Evolutionary conservation across 2,113 vertebrate genomes (phyloP).

Genomic region (Micronisus gabar): DNA sequence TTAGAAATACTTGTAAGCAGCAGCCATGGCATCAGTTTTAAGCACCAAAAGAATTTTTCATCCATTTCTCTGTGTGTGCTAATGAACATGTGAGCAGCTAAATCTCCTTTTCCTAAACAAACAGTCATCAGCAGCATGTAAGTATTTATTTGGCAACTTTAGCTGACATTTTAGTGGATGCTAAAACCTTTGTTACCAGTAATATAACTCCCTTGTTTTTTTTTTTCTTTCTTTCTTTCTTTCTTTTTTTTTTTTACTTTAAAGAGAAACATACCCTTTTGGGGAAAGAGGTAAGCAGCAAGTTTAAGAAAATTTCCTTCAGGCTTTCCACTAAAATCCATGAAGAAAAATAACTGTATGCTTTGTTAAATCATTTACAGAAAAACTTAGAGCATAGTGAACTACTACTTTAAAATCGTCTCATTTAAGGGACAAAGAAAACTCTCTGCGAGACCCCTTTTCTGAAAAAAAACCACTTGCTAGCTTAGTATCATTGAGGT

Average conservation of each 20-base stretch:
- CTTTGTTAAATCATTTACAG: conserved; percentile 58
- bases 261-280: conserved; percentile 25
- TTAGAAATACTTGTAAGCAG: conserved; percentile 53
- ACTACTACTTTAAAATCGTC: conserved; percentile 44
- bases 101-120: conserved; percentile 58
- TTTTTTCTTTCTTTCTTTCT: too few species aligned
- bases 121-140: conserved; percentile 50
- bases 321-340: conserved; percentile 28
- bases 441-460: background rate
- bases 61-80: conserved; percentile 44
- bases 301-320: conserved; percentile 56
- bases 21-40: conserved; percentile 50
- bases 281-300: conserved; percentile 26
- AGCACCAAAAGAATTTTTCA: conserved; percentile 56
- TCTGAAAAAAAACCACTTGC: background rate
- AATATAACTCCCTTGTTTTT: background rate
- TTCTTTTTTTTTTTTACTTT: background rate
- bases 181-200: conserved; percentile 65
- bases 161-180: conserved; percentile 66
- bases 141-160: conserved; percentile 73
- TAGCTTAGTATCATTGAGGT: background rate
- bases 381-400: conserved; percentile 52
- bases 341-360: conserved; percentile 56
- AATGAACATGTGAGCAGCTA: conserved; percentile 63
- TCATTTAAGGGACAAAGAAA: conserved; percentile 56